Evolutionary conservation across 2,113 vertebrate genomes (phyloP).

Genomic region (Morone saxatilis): DNA sequence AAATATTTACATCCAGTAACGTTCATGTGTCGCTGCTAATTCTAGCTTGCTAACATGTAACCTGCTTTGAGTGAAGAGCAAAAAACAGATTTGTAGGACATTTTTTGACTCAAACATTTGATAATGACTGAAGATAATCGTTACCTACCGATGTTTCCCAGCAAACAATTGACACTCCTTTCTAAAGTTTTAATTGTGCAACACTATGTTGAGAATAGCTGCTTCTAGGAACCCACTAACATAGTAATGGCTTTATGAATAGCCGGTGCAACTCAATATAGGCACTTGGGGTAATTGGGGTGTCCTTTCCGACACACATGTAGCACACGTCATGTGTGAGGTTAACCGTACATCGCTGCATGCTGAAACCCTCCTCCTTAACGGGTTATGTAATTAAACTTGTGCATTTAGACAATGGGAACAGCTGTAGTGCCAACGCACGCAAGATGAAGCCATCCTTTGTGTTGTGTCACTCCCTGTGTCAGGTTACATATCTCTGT

Average conservation of each 20-base stretch:
- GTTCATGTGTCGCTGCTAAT: background rate
- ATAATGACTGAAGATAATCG: too few relatives aligned
- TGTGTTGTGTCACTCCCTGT: conserved; percentile 45
- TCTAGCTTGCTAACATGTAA: background rate
- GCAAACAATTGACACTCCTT: background rate
- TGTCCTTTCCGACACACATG: background rate
- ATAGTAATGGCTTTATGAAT: background rate
- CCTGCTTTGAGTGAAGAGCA: background rate
- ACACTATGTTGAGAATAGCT: too few relatives aligned
- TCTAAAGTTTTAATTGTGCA: background rate
- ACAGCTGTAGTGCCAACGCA: conserved; percentile 37
- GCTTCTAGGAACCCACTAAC: background rate
- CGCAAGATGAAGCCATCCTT: conserved; percentile 46
- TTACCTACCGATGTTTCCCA: background rate
- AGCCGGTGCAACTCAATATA: background rate
- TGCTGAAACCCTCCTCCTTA: conserved; percentile 25
- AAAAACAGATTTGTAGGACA: background rate
- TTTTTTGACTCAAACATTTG: background rate
- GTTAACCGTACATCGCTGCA: background rate
- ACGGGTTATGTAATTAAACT: conserved; percentile 40
- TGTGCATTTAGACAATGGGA: conserved; percentile 36
- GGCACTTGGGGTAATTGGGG: background rate
- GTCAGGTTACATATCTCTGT: too few relatives aligned
- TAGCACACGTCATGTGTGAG: background rate
- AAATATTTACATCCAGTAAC: too few relatives aligned